Conservation (phyloP, 2,113 vertebrate genomes). For the Labeo rohita region DNA sequence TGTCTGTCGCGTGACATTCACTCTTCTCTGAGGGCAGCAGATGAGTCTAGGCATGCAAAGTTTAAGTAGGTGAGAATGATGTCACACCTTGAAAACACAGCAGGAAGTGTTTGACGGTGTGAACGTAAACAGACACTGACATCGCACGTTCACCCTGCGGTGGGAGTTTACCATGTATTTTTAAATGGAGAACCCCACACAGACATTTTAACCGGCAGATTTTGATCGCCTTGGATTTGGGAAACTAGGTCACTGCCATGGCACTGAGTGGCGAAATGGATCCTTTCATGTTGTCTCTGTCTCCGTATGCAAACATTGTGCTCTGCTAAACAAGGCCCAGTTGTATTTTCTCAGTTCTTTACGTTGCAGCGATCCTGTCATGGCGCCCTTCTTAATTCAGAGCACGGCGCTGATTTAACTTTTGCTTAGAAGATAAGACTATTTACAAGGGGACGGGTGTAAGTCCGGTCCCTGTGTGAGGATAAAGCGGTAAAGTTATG, state of each 20-base stretch:
- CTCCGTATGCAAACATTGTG: background rate
- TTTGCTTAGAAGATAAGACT: constrained; percentile 74
- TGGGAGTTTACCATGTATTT: background rate
- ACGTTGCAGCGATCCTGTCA: constrained; percentile 31
- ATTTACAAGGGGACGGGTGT: constrained; percentile 74
- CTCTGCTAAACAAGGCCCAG: background rate
- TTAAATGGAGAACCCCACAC: constrained; percentile 4
- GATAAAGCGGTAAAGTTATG: constrained; percentile 74
- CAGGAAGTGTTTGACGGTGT: constrained; percentile 11
- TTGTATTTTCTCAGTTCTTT: background rate
- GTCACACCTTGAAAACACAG: constrained; percentile 23
- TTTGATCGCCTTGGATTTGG: constrained; percentile 5
- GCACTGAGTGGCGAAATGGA: constrained; percentile 25
- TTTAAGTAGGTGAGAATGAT: constrained; percentile 46
- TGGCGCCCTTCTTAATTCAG: constrained; percentile 42
- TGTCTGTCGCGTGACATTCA: constrained; percentile 53
- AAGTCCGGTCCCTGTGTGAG: constrained; percentile 68
- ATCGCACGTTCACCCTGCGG: background rate
- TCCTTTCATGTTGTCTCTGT: constrained; percentile 44
- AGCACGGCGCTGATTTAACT: constrained; percentile 65
- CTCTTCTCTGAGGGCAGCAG: constrained; percentile 34
- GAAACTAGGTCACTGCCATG: constrained; percentile 34
- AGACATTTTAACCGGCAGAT: background rate
- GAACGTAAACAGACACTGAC: constrained; percentile 27
- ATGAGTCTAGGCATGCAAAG: constrained; percentile 26